Evolutionary conservation across 1,140 invertebrate species (phyloP).

Genomic region (Phocides pigmalion): DNA sequence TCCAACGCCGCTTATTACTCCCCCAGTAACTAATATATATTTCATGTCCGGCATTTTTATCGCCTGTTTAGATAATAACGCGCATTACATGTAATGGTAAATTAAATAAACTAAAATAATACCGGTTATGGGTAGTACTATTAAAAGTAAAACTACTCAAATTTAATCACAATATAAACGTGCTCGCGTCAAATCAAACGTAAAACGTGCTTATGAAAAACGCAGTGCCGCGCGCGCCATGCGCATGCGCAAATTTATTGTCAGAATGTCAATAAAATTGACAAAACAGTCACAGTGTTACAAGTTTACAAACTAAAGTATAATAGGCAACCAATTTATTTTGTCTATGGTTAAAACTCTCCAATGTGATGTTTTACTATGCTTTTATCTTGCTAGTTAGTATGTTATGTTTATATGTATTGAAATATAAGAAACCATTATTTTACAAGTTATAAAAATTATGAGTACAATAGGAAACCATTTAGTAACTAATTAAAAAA

Average conservation of each 20-base stretch:
- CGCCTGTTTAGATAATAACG: background rate
- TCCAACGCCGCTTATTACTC: slow-evolving; percentile 98
- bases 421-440: too few species aligned
- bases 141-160: background rate
- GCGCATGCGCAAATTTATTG: slow-evolving; percentile 25
- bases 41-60: slow-evolving; percentile 89
- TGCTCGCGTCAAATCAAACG: slow-evolving; percentile 13
- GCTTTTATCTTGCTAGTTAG: too few species aligned
- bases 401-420: too few species aligned
- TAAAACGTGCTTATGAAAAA: slow-evolving; percentile 4
- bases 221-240: background rate
- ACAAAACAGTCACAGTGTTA: background rate
- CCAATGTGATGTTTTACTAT: too few species aligned
- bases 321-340: too few species aligned
- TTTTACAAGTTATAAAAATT: too few species aligned
- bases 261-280: background rate
- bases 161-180: slow-evolving; percentile 5
- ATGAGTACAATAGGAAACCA: too few species aligned
- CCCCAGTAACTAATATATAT: slow-evolving; percentile 98
- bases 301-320: too few species aligned
- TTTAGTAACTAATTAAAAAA: too few species aligned
- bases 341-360: too few species aligned
- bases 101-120: background rate
- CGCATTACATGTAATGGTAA: background rate
- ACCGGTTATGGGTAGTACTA: background rate